These are phyloP conservation scores for Salvelinus fontinalis DNA, from an alignment of 2,113 vertebrate species.

Conservation along the genomic window DNA sequence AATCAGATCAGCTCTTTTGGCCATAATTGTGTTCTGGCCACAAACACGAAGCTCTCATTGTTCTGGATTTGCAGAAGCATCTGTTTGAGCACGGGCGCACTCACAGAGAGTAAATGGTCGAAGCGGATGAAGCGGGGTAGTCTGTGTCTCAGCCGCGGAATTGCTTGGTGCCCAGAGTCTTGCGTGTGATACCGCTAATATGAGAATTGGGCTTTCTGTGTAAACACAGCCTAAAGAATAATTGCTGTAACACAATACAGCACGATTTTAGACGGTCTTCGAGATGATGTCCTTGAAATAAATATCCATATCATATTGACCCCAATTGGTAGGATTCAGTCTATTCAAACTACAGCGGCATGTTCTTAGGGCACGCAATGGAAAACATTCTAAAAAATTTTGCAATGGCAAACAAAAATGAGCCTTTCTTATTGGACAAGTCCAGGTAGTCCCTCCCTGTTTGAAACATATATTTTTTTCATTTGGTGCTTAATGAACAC, in stretches of 20 bases:
- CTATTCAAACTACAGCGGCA: background rate
- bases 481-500: no score
- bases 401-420: background rate
- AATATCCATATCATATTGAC: background rate
- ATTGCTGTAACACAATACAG: background rate
- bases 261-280: background rate
- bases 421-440: no score
- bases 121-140: conserved; percentile 87
- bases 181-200: conserved; percentile 85
- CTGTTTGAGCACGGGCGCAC: conserved; percentile 74
- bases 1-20: no score
- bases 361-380: no score
- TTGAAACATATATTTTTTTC: no score
- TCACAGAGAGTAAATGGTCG: conserved; percentile 87
- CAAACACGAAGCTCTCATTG: conserved; percentile 90
- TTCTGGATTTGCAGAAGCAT: conserved; percentile 78
- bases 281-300: background rate
- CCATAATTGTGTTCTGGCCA: conserved; percentile 61
- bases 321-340: background rate
- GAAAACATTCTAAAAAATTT: no score
- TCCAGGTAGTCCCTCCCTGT: no score
- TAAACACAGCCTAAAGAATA: background rate
- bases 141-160: conserved; percentile 85
- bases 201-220: no score
- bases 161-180: conserved; percentile 89